These are phyloP conservation scores for Drymodes brunneopygia DNA, from an alignment of 2,113 vertebrate genomes.

Conservation along the genomic window DNA sequence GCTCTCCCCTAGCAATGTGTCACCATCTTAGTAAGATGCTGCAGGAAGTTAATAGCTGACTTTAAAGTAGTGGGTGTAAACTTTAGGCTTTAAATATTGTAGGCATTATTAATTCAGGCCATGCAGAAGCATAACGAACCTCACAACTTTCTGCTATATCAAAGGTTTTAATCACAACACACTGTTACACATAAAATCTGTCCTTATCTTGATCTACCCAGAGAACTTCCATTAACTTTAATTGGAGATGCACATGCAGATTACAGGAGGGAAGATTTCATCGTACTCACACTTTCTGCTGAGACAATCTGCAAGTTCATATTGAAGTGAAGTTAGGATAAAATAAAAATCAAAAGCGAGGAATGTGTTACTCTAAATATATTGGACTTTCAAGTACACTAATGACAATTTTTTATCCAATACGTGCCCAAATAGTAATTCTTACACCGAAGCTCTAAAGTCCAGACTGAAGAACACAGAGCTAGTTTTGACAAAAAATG, in stretches of 20 bases:
- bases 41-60: neutral
- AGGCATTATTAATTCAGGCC: neutral
- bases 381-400: neutral
- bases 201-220: neutral
- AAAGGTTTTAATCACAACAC: neutral
- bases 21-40: neutral
- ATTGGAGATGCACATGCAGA: neutral
- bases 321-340: neutral
- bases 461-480: conserved; percentile 25
- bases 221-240: neutral
- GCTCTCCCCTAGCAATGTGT: neutral
- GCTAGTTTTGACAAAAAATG: conserved; percentile 15
- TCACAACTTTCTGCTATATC: neutral
- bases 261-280: neutral
- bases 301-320: conserved; percentile 14
- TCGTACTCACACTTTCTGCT: neutral
- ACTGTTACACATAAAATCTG: neutral
- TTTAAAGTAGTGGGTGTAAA: neutral
- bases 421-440: neutral
- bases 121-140: neutral
- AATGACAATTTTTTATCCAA: neutral
- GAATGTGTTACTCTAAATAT: neutral
- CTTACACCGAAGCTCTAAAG: neutral
- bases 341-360: neutral
- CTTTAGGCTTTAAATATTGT: neutral